Conservation (phyloP, 2,113 vertebrate species). For the Stegastes partitus region DNA sequence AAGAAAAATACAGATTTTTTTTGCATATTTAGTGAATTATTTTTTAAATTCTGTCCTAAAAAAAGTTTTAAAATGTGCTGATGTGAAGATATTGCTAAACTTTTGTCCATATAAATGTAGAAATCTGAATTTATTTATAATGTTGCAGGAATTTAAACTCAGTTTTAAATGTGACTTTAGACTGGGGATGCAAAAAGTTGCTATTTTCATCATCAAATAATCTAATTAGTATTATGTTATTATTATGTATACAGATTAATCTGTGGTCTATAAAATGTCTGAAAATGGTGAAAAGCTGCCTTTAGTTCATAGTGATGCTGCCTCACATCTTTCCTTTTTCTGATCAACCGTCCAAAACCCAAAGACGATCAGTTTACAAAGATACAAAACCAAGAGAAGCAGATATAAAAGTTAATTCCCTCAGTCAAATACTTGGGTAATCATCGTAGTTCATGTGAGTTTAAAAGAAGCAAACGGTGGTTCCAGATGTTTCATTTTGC, state of each 20-base stretch:
- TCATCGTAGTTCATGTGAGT: too few species aligned
- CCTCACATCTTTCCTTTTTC: not conserved
- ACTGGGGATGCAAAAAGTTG: not conserved
- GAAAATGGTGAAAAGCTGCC: not conserved
- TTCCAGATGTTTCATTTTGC: not conserved
- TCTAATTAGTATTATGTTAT: too few species aligned
- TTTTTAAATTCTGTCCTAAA: too few species aligned
- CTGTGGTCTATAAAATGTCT: too few species aligned
- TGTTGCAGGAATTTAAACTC: not conserved
- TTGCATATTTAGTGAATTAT: too few species aligned
- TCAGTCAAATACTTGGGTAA: too few species aligned
- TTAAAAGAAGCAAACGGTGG: not conserved
- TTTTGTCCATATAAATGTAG: too few species aligned
- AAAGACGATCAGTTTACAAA: not conserved
- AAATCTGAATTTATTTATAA: not conserved
- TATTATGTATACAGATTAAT: too few species aligned
- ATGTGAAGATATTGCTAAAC: not conserved
- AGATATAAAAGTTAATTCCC: too few species aligned
- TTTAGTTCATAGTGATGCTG: not conserved
- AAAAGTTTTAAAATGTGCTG: not conserved
- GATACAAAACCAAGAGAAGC: not conserved
- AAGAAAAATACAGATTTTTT: too few species aligned
- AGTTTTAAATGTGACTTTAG: not conserved
- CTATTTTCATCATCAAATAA: too few species aligned
- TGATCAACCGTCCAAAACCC: not conserved